A percentile compares a stretch with the other conserved stretches of the same genome.
Evolutionary conservation across 2,888 invertebrate species (phyloP).

Genomic region (Caenorhabditis sp.): DNA sequence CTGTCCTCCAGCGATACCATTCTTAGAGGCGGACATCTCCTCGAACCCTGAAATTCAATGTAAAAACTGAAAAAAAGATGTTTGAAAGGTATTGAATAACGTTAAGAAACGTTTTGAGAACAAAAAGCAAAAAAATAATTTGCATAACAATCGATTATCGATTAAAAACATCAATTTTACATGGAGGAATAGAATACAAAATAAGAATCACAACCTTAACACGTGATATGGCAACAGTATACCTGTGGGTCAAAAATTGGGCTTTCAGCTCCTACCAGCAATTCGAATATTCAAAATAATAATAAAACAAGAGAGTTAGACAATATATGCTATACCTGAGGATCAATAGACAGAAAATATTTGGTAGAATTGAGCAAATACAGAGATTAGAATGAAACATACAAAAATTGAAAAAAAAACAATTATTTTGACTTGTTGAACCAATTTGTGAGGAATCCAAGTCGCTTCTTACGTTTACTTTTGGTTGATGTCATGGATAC

Average conservation of each 20-base stretch:
- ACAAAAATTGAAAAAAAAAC: conserved; percentile 4
- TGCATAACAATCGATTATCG: neutral
- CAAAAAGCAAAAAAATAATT: too few relatives aligned
- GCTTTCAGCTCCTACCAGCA: neutral
- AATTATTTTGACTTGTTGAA: conserved; percentile 30
- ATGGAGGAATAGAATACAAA: neutral
- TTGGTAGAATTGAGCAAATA: neutral
- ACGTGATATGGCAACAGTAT: neutral
- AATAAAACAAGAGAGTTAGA: neutral
- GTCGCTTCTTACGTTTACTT: conserved; percentile 22
- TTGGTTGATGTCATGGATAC: conserved; percentile 26
- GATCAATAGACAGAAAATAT: neutral
- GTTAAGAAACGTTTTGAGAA: neutral
- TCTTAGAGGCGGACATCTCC: neutral
- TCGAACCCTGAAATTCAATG: neutral
- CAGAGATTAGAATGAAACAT: conserved; percentile 5
- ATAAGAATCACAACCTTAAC: neutral
- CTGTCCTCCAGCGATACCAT: neutral
- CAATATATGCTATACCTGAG: neutral
- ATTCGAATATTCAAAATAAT: neutral
- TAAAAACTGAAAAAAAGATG: neutral
- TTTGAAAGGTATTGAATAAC: neutral
- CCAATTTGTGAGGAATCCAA: conserved; percentile 35
- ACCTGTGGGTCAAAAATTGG: neutral
- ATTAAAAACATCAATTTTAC: neutral